Conservation (phyloP, 2,888 invertebrate species). For the Galerucella pusilla region DNA sequence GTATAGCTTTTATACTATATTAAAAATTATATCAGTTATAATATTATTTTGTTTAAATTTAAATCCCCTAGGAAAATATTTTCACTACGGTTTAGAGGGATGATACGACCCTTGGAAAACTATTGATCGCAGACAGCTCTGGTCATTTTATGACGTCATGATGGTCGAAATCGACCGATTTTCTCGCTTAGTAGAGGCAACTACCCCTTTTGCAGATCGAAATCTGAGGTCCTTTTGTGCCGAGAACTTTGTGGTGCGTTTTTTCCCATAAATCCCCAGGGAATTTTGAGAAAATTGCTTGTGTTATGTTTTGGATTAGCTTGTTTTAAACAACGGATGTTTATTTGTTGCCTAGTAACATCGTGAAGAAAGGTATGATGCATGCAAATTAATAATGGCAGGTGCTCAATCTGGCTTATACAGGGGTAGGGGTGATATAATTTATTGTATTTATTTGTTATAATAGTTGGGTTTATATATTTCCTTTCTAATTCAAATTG, state of each 20-base stretch:
- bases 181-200: constrained; percentile 46
- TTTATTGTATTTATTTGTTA: background rate
- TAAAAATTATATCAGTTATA: background rate
- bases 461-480: background rate
- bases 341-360: constrained; percentile 41
- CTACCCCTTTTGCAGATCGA: constrained; percentile 51
- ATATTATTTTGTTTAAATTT: background rate
- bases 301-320: constrained; percentile 21
- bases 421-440: background rate
- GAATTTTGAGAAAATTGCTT: constrained; percentile 18
- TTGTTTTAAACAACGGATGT: constrained; percentile 34
- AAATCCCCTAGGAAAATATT: background rate
- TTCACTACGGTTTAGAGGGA: constrained; percentile 18
- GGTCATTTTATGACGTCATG: constrained; percentile 63
- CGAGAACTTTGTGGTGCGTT: constrained; percentile 33
- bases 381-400: constrained; percentile 23
- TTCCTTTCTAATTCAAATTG: background rate
- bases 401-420: constrained; percentile 15
- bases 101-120: constrained; percentile 55
- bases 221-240: constrained; percentile 45
- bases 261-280: constrained; percentile 27
- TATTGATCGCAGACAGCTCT: constrained; percentile 61
- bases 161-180: constrained; percentile 61
- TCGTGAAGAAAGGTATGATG: constrained; percentile 34
- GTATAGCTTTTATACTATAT: too few relatives aligned